Evolutionary conservation across 1,140 invertebrate species (phyloP).

Genomic region (Drosophila pruinosa): DNA sequence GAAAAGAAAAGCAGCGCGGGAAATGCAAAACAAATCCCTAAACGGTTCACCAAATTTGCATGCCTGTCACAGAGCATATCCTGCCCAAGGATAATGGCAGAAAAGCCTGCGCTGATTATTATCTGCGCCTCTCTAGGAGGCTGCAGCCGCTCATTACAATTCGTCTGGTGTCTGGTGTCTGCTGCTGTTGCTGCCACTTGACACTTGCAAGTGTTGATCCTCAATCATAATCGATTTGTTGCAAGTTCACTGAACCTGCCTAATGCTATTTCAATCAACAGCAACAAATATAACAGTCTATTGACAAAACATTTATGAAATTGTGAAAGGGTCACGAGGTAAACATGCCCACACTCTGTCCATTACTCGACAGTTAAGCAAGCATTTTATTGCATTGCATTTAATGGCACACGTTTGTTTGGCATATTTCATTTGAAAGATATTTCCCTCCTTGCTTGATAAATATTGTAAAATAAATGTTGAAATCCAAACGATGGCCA

Average conservation of each 20-base stretch:
- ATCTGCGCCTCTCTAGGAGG: background rate
- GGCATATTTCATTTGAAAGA: background rate
- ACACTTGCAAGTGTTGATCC: background rate
- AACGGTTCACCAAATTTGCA: slow-evolving; percentile 40
- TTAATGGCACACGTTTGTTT: background rate
- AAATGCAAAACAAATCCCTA: slow-evolving; percentile 26
- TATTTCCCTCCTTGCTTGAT: background rate
- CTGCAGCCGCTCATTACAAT: slow-evolving; percentile 49
- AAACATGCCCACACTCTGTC: background rate
- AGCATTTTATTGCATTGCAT: slow-evolving; percentile 1
- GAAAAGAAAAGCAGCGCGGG: background rate
- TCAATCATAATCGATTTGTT: slow-evolving; percentile 3
- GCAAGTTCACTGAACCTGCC: slow-evolving; percentile 3
- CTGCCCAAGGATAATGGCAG: background rate
- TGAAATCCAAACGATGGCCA: background rate
- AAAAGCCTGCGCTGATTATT: background rate
- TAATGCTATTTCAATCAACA: background rate
- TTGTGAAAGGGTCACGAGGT: background rate
- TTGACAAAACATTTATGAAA: slow-evolving; percentile 4
- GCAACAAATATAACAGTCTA: background rate
- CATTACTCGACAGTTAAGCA: too few relatives aligned
- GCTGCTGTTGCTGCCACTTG: background rate
- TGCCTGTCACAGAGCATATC: too few relatives aligned
- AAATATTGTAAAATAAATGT: background rate
- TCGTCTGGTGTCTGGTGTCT: slow-evolving; percentile 55